These are phyloP conservation scores for Apamea epomidion DNA, from an alignment of 2,888 invertebrate genomes.

Conservation along the genomic window DNA sequence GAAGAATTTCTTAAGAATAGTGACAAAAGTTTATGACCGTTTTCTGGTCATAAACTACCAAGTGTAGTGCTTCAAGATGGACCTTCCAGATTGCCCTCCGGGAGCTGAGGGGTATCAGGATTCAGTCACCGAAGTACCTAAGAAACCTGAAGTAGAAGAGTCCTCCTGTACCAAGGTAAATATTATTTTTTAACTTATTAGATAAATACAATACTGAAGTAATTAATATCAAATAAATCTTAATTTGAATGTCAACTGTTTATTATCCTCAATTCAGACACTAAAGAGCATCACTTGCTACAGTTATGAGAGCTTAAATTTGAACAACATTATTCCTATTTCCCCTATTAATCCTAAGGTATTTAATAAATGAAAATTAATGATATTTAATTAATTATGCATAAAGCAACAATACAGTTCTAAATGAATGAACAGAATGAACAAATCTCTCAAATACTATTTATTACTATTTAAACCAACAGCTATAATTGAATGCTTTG, in stretches of 20 bases:
- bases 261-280: slow-evolving; percentile 60
- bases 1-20: slow-evolving; percentile 74
- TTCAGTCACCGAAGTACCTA: slow-evolving; percentile 83
- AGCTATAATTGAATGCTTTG: not conserved
- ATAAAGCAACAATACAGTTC: not conserved
- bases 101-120: slow-evolving; percentile 88
- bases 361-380: not conserved
- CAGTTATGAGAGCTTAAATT: slow-evolving; percentile 19
- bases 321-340: slow-evolving; percentile 30
- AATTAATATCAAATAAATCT: slow-evolving; percentile 62
- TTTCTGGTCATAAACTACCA: slow-evolving; percentile 84
- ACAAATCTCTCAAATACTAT: not conserved
- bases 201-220: slow-evolving; percentile 53
- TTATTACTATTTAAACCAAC: not conserved
- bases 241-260: slow-evolving; percentile 59
- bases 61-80: slow-evolving; percentile 89
- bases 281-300: slow-evolving; percentile 21
- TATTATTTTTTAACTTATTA: slow-evolving; percentile 69
- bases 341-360: slow-evolving; percentile 16
- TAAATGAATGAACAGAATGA: not conserved
- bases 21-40: slow-evolving; percentile 81
- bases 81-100: slow-evolving; percentile 87
- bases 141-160: slow-evolving; percentile 78
- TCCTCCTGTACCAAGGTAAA: slow-evolving; percentile 85
- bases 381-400: not conserved